Conservation (phyloP, 2,113 vertebrate species). For the Crocuta crocuta region DNA sequence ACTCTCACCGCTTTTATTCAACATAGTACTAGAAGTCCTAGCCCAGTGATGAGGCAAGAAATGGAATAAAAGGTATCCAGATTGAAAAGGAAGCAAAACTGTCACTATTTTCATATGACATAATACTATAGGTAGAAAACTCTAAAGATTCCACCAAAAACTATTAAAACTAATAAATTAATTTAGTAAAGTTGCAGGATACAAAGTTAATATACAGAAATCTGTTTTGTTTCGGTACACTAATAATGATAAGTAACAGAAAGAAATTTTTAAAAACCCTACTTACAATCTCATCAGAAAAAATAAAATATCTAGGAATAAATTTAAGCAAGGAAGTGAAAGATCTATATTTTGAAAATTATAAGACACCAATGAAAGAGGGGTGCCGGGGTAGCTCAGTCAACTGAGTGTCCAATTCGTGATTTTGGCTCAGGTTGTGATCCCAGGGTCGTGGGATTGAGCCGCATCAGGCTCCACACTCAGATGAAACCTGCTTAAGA, state of each 20-base stretch:
- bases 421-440: no score
- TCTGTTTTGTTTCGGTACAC: neutral
- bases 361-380: neutral
- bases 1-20: neutral
- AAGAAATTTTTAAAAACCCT: neutral
- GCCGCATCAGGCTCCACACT: no score
- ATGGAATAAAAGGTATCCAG: neutral
- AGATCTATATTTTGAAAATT: neutral
- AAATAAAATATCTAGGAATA: neutral
- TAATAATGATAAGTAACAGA: no score
- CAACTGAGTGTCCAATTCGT: no score
- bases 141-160: neutral
- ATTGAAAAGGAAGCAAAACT: neutral
- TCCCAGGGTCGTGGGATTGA: no score
- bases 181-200: neutral
- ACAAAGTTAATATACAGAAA: neutral
- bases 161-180: neutral
- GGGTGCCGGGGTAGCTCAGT: no score
- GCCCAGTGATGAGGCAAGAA: neutral
- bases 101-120: neutral
- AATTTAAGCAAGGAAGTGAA: neutral
- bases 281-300: neutral
- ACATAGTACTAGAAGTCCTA: neutral
- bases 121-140: neutral
- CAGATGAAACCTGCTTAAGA: no score